Conservation (phyloP, 2,888 invertebrate genomes). For the Odontothrips loti region DNA sequence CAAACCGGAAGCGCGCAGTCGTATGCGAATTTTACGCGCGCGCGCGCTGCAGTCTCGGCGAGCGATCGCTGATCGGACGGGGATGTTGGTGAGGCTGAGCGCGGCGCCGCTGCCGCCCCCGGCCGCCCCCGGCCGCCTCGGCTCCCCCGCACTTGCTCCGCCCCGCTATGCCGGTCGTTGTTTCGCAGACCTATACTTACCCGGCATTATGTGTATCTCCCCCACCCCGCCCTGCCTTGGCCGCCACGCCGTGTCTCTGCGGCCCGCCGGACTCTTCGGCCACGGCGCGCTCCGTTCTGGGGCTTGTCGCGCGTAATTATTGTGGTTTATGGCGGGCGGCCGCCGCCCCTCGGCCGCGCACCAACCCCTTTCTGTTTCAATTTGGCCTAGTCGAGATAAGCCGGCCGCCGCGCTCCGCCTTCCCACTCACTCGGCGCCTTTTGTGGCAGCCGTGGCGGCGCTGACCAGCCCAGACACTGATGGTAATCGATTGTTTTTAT, state of each 20-base stretch:
- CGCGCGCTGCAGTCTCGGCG: background rate
- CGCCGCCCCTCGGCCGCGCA: background rate
- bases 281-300: background rate
- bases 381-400: background rate
- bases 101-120: background rate
- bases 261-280: background rate
- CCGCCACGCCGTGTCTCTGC: background rate
- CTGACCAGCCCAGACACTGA: too few relatives aligned
- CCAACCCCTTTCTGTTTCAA: constrained; percentile 19
- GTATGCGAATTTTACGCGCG: too few relatives aligned
- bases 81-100: background rate
- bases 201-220: background rate
- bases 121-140: background rate
- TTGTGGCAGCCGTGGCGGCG: too few relatives aligned
- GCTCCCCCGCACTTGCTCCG: background rate
- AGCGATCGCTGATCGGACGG: background rate
- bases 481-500: background rate
- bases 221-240: background rate
- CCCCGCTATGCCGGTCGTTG: background rate
- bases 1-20: too few relatives aligned
- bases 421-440: too few relatives aligned
- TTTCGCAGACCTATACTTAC: constrained; percentile 11
- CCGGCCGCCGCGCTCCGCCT: too few relatives aligned
- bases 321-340: background rate
- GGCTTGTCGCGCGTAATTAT: background rate